Conservation (phyloP, 37 sponge, comb jelly and placozoan genomes). For the Mnemiopsis leidyi region DNA sequence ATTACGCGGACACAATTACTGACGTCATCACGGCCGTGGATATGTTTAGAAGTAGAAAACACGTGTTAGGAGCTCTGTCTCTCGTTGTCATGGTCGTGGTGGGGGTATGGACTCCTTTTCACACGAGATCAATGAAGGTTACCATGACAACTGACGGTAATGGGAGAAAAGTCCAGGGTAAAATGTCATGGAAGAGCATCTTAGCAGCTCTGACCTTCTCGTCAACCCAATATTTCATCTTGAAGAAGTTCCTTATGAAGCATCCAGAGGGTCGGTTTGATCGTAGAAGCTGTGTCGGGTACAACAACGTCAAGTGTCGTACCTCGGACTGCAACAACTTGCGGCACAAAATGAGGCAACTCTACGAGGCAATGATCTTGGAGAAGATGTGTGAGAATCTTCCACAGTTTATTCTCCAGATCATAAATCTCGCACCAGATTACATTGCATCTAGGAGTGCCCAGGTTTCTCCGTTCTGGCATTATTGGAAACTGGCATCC, state of each 20-base stretch:
- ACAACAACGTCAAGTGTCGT: not conserved
- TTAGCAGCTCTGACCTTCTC: not conserved
- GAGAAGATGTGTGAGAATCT: conserved; percentile 20
- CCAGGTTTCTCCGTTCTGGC: not conserved
- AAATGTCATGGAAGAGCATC: not conserved
- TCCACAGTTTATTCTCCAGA: conserved; percentile 3
- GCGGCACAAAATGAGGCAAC: not conserved
- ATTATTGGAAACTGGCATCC: conserved; percentile 11
- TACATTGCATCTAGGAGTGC: not conserved
- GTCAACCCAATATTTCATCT: not conserved
- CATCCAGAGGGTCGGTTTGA: not conserved
- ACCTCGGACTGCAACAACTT: not conserved
- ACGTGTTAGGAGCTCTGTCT: not conserved
- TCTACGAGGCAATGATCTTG: not conserved
- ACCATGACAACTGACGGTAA: not conserved
- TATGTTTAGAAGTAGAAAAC: not conserved
- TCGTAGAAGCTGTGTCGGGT: not conserved
- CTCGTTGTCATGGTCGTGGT: not conserved
- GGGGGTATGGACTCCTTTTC: not conserved
- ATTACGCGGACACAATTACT: not conserved
- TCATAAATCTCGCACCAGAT: not conserved
- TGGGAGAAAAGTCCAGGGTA: not conserved
- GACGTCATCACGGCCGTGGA: not conserved
- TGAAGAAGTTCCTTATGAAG: not conserved
- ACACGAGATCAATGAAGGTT: not conserved